These are phyloP conservation scores for Doris montereyensis DNA, from an alignment of 2,888 invertebrate genomes.

Conservation along the genomic window DNA sequence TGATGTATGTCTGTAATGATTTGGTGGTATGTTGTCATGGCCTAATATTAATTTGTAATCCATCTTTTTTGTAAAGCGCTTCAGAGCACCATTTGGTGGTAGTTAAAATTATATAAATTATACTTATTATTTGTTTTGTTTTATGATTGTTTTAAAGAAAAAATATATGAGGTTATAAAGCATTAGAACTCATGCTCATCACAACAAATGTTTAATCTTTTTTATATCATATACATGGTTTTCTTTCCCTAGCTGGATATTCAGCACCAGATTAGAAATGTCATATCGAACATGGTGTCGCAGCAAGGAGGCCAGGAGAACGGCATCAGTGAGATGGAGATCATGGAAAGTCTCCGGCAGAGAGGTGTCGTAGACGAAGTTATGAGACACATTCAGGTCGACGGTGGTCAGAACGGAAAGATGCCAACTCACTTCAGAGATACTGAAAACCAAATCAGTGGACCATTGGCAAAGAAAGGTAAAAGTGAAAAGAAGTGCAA, in stretches of 20 bases:
- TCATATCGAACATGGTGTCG: conserved; percentile 65
- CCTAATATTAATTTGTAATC: no score
- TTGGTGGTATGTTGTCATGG: no score
- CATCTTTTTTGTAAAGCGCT: no score
- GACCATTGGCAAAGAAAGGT: conserved; percentile 59
- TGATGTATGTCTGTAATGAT: no score
- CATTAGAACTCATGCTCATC: no score
- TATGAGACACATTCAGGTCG: conserved; percentile 66
- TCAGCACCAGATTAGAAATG: conserved; percentile 60
- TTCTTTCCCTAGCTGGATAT: conserved; percentile 60
- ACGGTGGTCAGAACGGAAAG: conserved; percentile 47
- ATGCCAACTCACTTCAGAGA: conserved; percentile 65
- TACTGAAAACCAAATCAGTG: conserved; percentile 56
- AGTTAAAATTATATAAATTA: no score
- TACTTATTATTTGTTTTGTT: no score
- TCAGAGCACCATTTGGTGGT: no score
- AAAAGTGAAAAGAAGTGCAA: no score
- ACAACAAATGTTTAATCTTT: no score
- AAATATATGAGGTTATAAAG: no score
- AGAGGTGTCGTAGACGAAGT: conserved; percentile 68
- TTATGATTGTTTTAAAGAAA: no score
- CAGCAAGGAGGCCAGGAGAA: conserved; percentile 53
- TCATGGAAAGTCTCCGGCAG: conserved; percentile 71
- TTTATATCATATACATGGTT: not conserved
- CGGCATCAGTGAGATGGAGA: conserved; percentile 67